phyloP scores from a whole-genome alignment of 64 coral and sea anemone genomes.

The Orbicella faveolata region DNA sequence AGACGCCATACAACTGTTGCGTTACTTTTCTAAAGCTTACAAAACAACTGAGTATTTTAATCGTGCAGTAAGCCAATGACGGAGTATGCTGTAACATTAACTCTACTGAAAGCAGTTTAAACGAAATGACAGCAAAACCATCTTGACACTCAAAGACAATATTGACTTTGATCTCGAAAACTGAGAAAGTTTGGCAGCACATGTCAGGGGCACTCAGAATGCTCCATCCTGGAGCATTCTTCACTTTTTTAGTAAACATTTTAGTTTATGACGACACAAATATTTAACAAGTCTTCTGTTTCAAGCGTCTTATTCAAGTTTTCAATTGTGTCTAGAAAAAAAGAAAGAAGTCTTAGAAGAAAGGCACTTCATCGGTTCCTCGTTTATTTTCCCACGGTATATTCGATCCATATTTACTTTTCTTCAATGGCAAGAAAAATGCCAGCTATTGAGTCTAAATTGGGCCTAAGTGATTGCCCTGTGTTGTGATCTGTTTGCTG shows the following conservation, averaged over 20 bases:
- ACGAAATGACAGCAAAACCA: conserved; percentile 7
- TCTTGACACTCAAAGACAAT: conserved; percentile 32
- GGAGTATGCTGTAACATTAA: conserved; percentile 24
- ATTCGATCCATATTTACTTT: conserved; percentile 53
- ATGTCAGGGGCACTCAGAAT: conserved; percentile 1
- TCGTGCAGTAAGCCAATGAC: neutral
- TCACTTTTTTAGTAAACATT: conserved; percentile 17
- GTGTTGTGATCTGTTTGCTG: conserved; percentile 49
- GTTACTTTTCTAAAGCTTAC: conserved; percentile 5
- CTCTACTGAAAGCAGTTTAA: conserved; percentile 5
- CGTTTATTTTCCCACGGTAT: conserved; percentile 57
- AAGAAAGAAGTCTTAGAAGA: neutral
- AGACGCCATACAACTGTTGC: neutral
- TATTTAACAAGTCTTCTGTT: conserved; percentile 29
- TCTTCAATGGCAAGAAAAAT: conserved; percentile 16
- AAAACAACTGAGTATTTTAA: neutral
- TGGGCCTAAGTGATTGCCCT: conserved; percentile 41
- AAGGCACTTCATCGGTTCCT: neutral
- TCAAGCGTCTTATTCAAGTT: neutral
- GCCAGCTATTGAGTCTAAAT: conserved; percentile 27
- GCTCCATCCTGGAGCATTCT: neutral
- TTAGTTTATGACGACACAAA: conserved; percentile 26
- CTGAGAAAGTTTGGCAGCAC: neutral
- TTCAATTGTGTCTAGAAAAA: neutral
- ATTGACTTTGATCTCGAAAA: conserved; percentile 51